Evolutionary conservation across 2,113 vertebrate species (phyloP).

Genomic region (Plecotus auritus): DNA sequence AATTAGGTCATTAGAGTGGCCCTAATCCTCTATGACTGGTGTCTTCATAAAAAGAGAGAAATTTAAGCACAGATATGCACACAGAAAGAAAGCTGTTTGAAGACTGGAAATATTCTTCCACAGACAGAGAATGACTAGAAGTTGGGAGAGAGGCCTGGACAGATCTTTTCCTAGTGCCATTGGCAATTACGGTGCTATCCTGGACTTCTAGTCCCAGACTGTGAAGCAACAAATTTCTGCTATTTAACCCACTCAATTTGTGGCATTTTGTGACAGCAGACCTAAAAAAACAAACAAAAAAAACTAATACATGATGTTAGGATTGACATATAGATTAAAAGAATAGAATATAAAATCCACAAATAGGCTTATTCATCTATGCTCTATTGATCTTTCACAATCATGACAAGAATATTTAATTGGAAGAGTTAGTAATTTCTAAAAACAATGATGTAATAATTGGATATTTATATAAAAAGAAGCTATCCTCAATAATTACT

Average conservation of each 20-base stretch:
- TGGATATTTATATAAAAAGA: background rate
- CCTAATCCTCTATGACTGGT: background rate
- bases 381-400: background rate
- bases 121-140: background rate
- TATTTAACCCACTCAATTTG: background rate
- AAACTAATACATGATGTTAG: background rate
- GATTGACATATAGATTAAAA: background rate
- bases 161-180: background rate
- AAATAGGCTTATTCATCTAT: background rate
- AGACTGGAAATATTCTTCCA: background rate
- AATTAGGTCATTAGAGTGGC: background rate
- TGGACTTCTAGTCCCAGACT: background rate
- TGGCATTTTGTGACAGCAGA: background rate
- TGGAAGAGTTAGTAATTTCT: background rate
- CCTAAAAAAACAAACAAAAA: no score
- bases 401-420: background rate
- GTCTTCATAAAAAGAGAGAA: background rate
- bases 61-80: background rate
- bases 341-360: background rate
- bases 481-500: background rate
- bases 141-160: background rate
- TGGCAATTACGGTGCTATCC: background rate
- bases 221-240: background rate
- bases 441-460: background rate
- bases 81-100: background rate